Base-by-base conservation (phyloP, 2,797 vertebrate genomes). In the Acridotheres tristis region DNA sequence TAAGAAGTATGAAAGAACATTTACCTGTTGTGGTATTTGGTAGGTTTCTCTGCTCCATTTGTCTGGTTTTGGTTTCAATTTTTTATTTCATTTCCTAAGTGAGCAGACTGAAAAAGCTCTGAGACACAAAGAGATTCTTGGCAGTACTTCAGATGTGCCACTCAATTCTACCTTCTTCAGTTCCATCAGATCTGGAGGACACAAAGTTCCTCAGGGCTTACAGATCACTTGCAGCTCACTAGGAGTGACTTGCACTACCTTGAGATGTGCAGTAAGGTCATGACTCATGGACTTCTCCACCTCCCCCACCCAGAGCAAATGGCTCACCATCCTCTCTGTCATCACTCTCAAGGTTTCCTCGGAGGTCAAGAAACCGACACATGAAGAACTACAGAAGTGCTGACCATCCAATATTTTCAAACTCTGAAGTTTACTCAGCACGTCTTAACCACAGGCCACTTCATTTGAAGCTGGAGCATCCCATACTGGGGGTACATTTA, bases 251-350 rank as follows among this genome's bases (percentile, higher is more conserved):
- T 89, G 82, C 25, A 36, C 45, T 85, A 45, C 75, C 53, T 65
- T 88, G 68, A 67, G 54, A 58, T 45, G 29, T 45, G 40, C 79
- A 91, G 38, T 43, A 85, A 87, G 36, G n/a, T 79, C 51, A 81
- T 75, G 91, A 96, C 43, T 93, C 91, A 93, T 0, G 1, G 59
- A 74, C 8, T 27, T 77, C 68, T 71, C 43, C 65, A n/a, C 53
- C 57, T 80, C 81, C n/a, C 43, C 55, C 79, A 81, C 9, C 20
- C 89, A 68, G 57, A 78, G 75, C 63, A 85, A 82, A 81, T 59
- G 81, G 85, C 83, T 94, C 79, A 94, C 51, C 76, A 69, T 62
- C 66, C 45, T 68, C 84, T 61, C 66, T 88, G 85, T 89, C 86
- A 84, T 79, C 80, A 76, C 51, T 65, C 57, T 36, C 40, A 85